These are phyloP conservation scores for Megamerina dolium DNA, from an alignment of 2,888 invertebrate genomes.

Conservation along the genomic window DNA sequence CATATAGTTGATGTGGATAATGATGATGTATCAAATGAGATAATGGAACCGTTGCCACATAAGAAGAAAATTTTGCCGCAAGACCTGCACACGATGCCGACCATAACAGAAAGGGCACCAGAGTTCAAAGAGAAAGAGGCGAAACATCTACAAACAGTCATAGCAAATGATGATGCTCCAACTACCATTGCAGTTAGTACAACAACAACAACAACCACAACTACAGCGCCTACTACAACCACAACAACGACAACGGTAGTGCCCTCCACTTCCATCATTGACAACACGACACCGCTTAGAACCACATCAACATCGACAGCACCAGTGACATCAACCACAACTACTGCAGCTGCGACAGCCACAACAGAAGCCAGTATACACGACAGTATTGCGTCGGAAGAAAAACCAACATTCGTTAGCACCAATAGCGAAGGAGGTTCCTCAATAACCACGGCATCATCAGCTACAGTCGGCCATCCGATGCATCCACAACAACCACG, in stretches of 20 bases:
- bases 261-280: too few species aligned
- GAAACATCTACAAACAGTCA: slow-evolving; percentile 5
- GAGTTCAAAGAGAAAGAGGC: slow-evolving; percentile 5
- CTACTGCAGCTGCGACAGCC: not conserved
- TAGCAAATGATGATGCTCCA: not conserved
- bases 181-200: slow-evolving; percentile 8
- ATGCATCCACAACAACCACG: slow-evolving; percentile 43
- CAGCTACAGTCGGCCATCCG: slow-evolving; percentile 39
- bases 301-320: not conserved
- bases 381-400: not conserved
- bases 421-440: not conserved
- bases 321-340: not conserved
- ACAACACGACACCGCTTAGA: too few species aligned
- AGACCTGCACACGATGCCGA: slow-evolving; percentile 36
- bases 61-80: slow-evolving; percentile 42
- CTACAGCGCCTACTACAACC: slow-evolving; percentile 6
- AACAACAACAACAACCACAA: slow-evolving; percentile 15
- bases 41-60: slow-evolving; percentile 43
- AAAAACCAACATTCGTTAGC: not conserved
- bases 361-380: not conserved
- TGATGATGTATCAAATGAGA: slow-evolving; percentile 41
- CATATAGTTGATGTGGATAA: slow-evolving; percentile 21
- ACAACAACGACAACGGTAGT: slow-evolving; percentile 15
- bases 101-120: slow-evolving; percentile 19
- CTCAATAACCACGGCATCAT: slow-evolving; percentile 16